Evolutionary conservation across 2,113 vertebrate species (phyloP), one percentile per base, ranked within the genome.

Genomic region (Chaetodon trifascialis): DNA sequence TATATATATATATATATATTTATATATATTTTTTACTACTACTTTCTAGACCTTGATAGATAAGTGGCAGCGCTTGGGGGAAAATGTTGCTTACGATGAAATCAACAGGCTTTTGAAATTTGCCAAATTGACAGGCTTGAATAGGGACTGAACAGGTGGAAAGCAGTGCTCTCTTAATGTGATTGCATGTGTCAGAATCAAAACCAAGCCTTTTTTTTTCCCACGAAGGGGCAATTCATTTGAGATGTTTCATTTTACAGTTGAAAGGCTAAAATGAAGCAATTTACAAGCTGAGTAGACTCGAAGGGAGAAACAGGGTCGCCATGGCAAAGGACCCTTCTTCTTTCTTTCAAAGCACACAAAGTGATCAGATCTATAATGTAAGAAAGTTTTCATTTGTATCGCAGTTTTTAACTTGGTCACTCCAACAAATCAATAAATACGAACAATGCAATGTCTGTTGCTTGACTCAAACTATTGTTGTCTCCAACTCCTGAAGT

Each of bases 41-140:
- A 62, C 76, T 82, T 47, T 83, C 47, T 56, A 6, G 38, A 40
- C 68, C 58, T 69, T 74, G 67, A 86, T 70, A 60, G 70, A 69
- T 86, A 73, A 80, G 78, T 89, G 80, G 78, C 54, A 60, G 59
- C 70, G 88, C 70, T 82, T 46, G 56, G 30, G 23, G 55, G 30
- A 9, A 73, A 83, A 86, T 0, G 64, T 77, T 79, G 79, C 83
- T 55, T 16, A 25, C 76, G 86, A 71, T 83, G 79, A 91, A 93
- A 92, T 89, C 80, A 90, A 87, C 80, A 80, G 74, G 74, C 88
- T 86, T 92, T 91, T 88, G 81, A 90, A 91, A 91, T 83, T 65
- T 66, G 71, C 71, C 71, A 91, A 87, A 92, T 86, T 83, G 79
- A 83, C 82, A 85, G 76, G 81, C 79, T 74, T 85, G 79, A 87